Evolutionary conservation across 1,140 invertebrate genomes (phyloP).

Genomic region (Forficula auricularia): DNA sequence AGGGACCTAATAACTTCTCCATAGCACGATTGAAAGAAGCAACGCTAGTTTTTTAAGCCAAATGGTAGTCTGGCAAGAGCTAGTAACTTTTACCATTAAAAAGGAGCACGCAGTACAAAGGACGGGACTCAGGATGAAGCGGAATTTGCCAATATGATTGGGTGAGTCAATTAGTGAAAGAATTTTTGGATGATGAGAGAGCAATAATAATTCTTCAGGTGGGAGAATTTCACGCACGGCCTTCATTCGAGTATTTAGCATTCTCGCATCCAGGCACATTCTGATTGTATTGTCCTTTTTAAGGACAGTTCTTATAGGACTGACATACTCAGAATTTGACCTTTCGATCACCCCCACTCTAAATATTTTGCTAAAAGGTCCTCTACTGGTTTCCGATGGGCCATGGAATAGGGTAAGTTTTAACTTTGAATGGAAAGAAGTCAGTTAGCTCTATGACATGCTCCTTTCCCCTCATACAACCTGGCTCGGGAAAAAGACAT

Average conservation of each 20-base stretch:
- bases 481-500: neutral
- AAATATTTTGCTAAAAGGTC: constrained; percentile 14
- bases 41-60: constrained; percentile 15
- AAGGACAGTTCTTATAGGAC: constrained; percentile 18
- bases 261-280: constrained; percentile 21
- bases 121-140: constrained; percentile 13
- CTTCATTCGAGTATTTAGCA: constrained; percentile 20
- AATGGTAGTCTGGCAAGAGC: constrained; percentile 18
- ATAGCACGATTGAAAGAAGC: constrained; percentile 7
- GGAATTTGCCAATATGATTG: constrained; percentile 24
- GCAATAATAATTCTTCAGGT: constrained; percentile 13
- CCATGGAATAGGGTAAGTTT: constrained; percentile 14
- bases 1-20: neutral
- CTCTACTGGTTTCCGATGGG: constrained; percentile 9
- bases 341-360: constrained; percentile 14
- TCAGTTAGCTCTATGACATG: neutral
- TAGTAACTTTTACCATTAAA: constrained; percentile 19
- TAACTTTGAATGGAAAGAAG: constrained; percentile 2
- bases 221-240: constrained; percentile 5
- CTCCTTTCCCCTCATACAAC: neutral
- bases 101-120: constrained; percentile 22
- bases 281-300: constrained; percentile 18
- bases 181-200: constrained; percentile 14
- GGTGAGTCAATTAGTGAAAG: constrained; percentile 20
- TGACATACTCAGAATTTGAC: constrained; percentile 19